Conservation (phyloP, 2,797 vertebrate species). For the Siniperca undulata region DNA sequence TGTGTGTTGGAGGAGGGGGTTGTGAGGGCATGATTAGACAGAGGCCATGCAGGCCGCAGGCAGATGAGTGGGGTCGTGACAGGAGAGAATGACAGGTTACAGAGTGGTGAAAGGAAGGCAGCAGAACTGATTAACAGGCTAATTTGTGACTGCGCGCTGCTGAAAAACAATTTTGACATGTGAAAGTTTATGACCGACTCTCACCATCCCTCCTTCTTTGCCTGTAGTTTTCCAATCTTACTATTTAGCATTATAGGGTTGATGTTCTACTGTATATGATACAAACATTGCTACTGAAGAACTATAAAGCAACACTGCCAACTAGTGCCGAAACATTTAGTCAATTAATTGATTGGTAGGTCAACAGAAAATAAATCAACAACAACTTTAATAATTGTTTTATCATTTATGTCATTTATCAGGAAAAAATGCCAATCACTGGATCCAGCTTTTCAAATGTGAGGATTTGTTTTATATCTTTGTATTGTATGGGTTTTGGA, state of each 20-base stretch:
- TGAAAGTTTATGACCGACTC: slow-evolving; percentile 69
- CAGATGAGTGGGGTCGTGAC: slow-evolving; percentile 77
- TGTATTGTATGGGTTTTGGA: not conserved
- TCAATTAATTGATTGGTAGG: not conserved
- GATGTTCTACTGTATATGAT: not conserved
- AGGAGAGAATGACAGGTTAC: slow-evolving; percentile 76
- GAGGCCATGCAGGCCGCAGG: slow-evolving; percentile 57
- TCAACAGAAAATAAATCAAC: not conserved
- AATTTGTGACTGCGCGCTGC: slow-evolving; percentile 65
- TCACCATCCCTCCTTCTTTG: slow-evolving; percentile 51
- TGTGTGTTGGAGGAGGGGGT: slow-evolving; percentile 52
- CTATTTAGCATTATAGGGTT: slow-evolving; percentile 7
- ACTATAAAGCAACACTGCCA: slow-evolving; percentile 33
- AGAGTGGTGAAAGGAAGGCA: slow-evolving; percentile 74
- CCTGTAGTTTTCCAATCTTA: slow-evolving; percentile 58
- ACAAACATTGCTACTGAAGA: not conserved
- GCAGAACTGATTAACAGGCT: slow-evolving; percentile 69
- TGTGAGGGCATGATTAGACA: slow-evolving; percentile 74
- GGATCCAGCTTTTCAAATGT: not conserved
- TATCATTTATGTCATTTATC: not conserved
- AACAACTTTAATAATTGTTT: not conserved
- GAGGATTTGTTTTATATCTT: not conserved
- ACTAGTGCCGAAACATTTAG: slow-evolving; percentile 23
- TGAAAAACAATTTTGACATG: slow-evolving; percentile 65
- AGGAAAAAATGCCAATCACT: not conserved